A percentile compares a stretch with the other conserved stretches of the same genome.
phyloP scores from a whole-genome alignment of 2,113 vertebrate genomes.

The Pionites leucogaster region DNA sequence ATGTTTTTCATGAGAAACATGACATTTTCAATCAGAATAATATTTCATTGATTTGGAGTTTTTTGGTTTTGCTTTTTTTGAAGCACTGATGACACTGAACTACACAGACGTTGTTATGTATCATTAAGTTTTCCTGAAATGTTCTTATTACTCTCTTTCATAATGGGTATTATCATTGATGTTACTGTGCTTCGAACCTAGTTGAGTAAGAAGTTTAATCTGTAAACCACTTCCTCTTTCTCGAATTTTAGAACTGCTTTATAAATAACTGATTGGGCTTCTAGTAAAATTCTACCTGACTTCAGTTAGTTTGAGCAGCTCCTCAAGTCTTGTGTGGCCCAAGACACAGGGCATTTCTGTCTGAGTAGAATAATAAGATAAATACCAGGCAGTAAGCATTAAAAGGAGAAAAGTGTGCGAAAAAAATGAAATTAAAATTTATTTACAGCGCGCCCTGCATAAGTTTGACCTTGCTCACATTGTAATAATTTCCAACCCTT shows the following conservation, averaged over 20 bases:
- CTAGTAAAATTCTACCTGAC: not conserved
- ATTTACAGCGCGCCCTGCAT: not conserved
- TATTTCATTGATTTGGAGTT: not conserved
- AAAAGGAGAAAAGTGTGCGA: not conserved
- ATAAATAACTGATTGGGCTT: not conserved
- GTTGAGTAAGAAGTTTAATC: not conserved
- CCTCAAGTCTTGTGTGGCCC: not conserved
- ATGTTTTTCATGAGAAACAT: not conserved
- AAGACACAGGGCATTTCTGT: not conserved
- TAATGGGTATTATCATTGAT: not conserved
- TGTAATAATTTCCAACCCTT: conserved; percentile 21
- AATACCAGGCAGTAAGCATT: not conserved
- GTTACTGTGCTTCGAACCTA: not conserved
- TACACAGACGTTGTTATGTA: not conserved
- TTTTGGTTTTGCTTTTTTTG: not conserved
- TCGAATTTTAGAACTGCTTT: not conserved
- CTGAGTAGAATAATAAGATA: not conserved
- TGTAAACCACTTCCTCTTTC: not conserved
- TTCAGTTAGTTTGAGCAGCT: not conserved
- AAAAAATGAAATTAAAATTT: conserved; percentile 40
- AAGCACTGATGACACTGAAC: not conserved
- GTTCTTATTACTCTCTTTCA: not conserved
- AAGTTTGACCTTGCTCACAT: not conserved
- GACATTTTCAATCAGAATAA: not conserved
- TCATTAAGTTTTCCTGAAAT: not conserved